Evolutionary conservation across 2,888 invertebrate genomes (phyloP).

Genomic region (Salpingus planirostris): DNA sequence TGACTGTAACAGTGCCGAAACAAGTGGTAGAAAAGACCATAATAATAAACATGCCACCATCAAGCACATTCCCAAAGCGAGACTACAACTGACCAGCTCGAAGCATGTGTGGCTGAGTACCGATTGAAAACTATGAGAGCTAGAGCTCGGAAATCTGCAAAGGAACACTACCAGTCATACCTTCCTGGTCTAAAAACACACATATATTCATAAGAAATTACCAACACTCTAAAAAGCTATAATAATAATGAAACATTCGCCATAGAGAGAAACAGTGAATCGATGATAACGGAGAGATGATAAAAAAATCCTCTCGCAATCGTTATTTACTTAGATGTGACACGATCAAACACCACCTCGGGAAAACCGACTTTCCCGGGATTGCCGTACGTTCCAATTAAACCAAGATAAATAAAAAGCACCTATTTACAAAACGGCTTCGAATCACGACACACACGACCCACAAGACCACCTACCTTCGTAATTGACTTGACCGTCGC

Average conservation of each 20-base stretch:
- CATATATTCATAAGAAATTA: slow-evolving; percentile 4
- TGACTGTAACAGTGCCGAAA: slow-evolving; percentile 10
- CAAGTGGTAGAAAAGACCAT: slow-evolving; percentile 11
- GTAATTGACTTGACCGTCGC: slow-evolving; percentile 98
- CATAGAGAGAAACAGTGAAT: background rate
- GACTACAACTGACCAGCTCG: slow-evolving; percentile 43
- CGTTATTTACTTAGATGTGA: slow-evolving; percentile 1
- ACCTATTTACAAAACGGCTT: background rate
- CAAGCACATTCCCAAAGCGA: slow-evolving; percentile 28
- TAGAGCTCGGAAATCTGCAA: slow-evolving; percentile 72
- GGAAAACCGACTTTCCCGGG: too few species aligned
- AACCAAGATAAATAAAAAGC: too few species aligned
- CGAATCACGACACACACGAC: slow-evolving; percentile 1
- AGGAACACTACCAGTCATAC: slow-evolving; percentile 44
- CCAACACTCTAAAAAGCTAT: too few species aligned
- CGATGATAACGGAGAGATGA: too few species aligned
- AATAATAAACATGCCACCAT: slow-evolving; percentile 21
- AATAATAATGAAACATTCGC: background rate
- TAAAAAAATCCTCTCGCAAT: background rate
- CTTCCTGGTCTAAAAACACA: slow-evolving; percentile 13
- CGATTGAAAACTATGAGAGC: slow-evolving; percentile 65
- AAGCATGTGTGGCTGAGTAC: slow-evolving; percentile 45
- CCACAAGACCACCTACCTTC: slow-evolving; percentile 53
- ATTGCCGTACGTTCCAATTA: too few species aligned
- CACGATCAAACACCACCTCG: slow-evolving; percentile 1